Percentiles rank a stretch among this genome's conserved stretches.
These are phyloP conservation scores for Osmerus eperlanus DNA, from an alignment of 2,113 vertebrate species.

Conservation along the genomic window DNA sequence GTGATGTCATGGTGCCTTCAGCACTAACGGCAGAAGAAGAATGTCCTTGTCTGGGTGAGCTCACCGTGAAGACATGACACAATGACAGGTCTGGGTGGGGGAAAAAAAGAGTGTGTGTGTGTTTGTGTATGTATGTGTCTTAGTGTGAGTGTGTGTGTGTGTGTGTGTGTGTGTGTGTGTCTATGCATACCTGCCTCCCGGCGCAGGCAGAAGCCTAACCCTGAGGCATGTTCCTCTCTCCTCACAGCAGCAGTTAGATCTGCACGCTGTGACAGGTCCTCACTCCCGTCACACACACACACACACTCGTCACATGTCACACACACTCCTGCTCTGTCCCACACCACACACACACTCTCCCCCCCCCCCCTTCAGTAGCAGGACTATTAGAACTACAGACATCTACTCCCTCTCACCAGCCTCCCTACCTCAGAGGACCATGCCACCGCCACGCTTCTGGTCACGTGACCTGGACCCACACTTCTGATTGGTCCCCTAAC, in stretches of 20 bases:
- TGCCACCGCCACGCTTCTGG: too few species aligned
- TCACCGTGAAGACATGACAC: neutral
- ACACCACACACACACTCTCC: neutral
- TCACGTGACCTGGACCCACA: too few species aligned
- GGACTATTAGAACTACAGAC: too few species aligned
- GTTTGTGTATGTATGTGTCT: neutral
- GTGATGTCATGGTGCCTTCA: neutral
- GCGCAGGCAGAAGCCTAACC: neutral
- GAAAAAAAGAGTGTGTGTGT: neutral
- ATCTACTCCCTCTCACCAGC: too few species aligned
- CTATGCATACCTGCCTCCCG: neutral
- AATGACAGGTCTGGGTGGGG: neutral
- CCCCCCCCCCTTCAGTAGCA: too few species aligned
- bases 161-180: neutral
- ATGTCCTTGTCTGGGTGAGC: neutral
- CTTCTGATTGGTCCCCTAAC: too few species aligned
- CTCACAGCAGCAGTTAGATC: neutral
- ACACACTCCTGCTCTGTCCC: constrained; percentile 7
- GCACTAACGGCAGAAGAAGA: neutral
- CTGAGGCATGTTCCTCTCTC: constrained; percentile 12
- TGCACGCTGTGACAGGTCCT: constrained; percentile 15
- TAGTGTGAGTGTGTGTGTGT: neutral
- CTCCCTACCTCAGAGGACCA: too few species aligned
- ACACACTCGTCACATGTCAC: neutral
- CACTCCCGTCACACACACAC: neutral